A percentile compares a stretch with the other conserved stretches of the same genome.
Conservation (phyloP, 2,888 invertebrate species). For the Achlya flavicornis region DNA sequence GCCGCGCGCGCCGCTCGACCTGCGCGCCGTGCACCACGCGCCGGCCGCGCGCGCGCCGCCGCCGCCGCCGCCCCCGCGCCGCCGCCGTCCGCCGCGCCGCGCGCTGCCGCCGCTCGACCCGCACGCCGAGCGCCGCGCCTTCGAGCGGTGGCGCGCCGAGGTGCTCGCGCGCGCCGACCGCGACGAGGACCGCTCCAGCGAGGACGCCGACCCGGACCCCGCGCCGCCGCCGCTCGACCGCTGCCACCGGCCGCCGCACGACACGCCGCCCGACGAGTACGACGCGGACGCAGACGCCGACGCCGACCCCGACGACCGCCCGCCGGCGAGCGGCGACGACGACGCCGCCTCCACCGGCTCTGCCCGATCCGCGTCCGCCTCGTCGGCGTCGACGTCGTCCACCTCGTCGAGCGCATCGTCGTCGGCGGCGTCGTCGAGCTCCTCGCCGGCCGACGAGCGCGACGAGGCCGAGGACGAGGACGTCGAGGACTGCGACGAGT, state of each 20-base stretch:
- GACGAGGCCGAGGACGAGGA: conserved; percentile 26
- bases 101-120: conserved; percentile 45
- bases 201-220: conserved; percentile 19
- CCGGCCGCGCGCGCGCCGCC: conserved; percentile 44
- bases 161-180: conserved; percentile 50
- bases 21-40: conserved; percentile 40
- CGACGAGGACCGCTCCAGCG: conserved; percentile 30
- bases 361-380: conserved; percentile 43
- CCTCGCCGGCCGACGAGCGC: conserved; percentile 28
- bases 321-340: no score
- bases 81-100: conserved; percentile 41
- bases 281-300: conserved; percentile 42
- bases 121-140: conserved; percentile 63
- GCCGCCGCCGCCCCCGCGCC: conserved; percentile 34
- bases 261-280: conserved; percentile 33
- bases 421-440: conserved; percentile 28
- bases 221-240: conserved; percentile 22
- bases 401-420: conserved; percentile 38
- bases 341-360: conserved; percentile 52
- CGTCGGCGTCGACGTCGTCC: conserved; percentile 41
- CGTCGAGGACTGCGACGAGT: conserved; percentile 18
- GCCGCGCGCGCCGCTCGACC: conserved; percentile 52
- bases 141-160: conserved; percentile 69
- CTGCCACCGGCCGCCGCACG: conserved; percentile 22
- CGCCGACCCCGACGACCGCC: no score